Percentiles rank a stretch among this genome's conserved stretches.
phyloP scores from a whole-genome alignment of 1,140 invertebrate species.

The Nasonia vitripennis region DNA sequence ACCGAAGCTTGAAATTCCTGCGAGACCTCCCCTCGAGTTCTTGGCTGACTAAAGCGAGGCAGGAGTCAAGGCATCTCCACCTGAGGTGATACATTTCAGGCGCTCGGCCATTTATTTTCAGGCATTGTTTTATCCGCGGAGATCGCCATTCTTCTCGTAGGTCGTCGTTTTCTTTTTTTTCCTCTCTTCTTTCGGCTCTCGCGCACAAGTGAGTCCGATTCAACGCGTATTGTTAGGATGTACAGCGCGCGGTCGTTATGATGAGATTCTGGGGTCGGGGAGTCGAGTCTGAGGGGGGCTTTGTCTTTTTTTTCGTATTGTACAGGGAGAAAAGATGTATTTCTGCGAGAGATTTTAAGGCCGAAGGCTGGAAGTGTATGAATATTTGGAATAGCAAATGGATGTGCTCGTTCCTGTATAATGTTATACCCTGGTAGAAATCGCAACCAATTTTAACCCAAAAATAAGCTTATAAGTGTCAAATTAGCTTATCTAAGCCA shows the following conservation, averaged over 20 bases:
- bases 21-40: no score
- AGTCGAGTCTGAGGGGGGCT: background rate
- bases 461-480: no score
- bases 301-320: background rate
- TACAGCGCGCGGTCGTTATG: background rate
- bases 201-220: background rate
- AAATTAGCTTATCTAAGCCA: no score
- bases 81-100: background rate
- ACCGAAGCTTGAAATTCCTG: no score
- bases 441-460: no score
- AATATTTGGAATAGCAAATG: no score
- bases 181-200: background rate
- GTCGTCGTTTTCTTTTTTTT: background rate
- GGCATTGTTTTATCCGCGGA: conserved; percentile 63
- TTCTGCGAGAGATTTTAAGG: background rate
- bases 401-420: no score
- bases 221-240: background rate
- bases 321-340: background rate
- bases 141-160: conserved; percentile 27
- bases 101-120: conserved; percentile 66
- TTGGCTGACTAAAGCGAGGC: no score
- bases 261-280: background rate
- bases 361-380: no score
- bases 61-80: background rate
- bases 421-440: no score